Evolutionary conservation across 2,888 invertebrate genomes (phyloP).

Genomic region (Mythimna loreyi): DNA sequence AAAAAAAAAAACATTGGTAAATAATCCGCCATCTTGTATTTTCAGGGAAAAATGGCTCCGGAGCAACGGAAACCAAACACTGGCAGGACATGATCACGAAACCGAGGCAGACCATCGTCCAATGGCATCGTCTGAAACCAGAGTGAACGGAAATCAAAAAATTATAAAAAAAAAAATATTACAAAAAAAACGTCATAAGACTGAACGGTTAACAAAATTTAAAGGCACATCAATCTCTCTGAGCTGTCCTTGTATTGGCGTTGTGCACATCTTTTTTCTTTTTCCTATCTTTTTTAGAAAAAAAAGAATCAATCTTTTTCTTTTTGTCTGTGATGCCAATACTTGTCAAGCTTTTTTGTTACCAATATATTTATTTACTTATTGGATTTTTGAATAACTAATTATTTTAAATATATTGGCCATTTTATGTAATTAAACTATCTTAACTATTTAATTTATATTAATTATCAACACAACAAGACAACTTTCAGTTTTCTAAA

Average conservation of each 20-base stretch:
- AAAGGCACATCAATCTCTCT: slow-evolving; percentile 72
- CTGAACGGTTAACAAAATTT: slow-evolving; percentile 86
- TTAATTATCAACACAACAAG: background rate
- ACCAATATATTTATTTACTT: background rate
- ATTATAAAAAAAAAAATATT: slow-evolving; percentile 70
- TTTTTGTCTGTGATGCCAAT: slow-evolving; percentile 20
- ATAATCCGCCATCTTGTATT: slow-evolving; percentile 25
- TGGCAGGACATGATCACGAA: slow-evolving; percentile 99
- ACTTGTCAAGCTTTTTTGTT: background rate
- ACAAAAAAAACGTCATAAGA: slow-evolving; percentile 89
- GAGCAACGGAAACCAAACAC: slow-evolving; percentile 98
- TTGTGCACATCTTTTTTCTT: slow-evolving; percentile 54
- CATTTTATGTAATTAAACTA: background rate
- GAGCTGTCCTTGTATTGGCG: slow-evolving; percentile 65
- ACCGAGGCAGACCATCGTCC: slow-evolving; percentile 98
- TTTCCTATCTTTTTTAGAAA: slow-evolving; percentile 19
- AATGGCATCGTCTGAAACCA: slow-evolving; percentile 99
- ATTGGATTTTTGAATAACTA: background rate
- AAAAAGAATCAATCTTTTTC: slow-evolving; percentile 14
- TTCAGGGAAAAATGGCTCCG: slow-evolving; percentile 98
- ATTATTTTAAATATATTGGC: background rate
- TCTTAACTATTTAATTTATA: background rate
- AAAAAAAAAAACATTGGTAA: too few relatives aligned
- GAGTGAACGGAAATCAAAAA: slow-evolving; percentile 91
- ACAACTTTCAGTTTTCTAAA: slow-evolving; percentile 1